A percentile compares a stretch with the other conserved stretches of the same genome.
phyloP scores from a whole-genome alignment of 2,888 invertebrate species.

The Chrysina gloriosa region DNA sequence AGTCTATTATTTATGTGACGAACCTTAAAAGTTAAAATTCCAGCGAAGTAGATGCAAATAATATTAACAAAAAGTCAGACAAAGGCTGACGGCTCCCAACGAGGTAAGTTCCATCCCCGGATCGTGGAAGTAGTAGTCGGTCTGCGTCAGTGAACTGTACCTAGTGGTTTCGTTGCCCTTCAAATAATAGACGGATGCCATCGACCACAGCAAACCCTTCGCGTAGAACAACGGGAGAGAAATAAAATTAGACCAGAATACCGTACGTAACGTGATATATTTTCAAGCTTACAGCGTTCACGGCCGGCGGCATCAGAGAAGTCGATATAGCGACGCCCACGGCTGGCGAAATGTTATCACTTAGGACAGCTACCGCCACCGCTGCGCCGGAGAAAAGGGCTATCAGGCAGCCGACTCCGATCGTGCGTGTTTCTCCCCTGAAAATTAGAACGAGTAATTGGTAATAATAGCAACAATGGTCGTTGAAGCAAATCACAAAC shows the following conservation, averaged over 20 bases:
- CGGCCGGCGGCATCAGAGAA: constrained; percentile 82
- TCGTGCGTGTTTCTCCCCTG: constrained; percentile 74
- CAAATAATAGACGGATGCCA: constrained; percentile 70
- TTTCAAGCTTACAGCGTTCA: constrained; percentile 73
- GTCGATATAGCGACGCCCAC: constrained; percentile 88
- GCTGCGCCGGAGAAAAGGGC: constrained; percentile 83
- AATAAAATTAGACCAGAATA: constrained; percentile 20
- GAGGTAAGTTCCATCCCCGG: constrained; percentile 72
- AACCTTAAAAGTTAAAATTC: constrained; percentile 77
- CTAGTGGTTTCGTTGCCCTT: constrained; percentile 65
- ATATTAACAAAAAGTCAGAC: constrained; percentile 81
- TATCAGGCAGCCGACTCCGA: constrained; percentile 79
- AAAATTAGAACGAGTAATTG: constrained; percentile 41
- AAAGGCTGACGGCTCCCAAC: constrained; percentile 76
- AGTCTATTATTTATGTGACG: constrained; percentile 28
- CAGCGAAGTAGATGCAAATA: constrained; percentile 77
- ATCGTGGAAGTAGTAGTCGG: constrained; percentile 70
- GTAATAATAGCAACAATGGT: not conserved
- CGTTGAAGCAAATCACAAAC: not conserved
- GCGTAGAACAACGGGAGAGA: not conserved
- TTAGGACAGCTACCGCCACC: constrained; percentile 81
- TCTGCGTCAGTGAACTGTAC: constrained; percentile 62
- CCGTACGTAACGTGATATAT: not conserved
- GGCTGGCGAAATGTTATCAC: constrained; percentile 81
- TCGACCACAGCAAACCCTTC: constrained; percentile 75